Evolutionary conservation across 1,140 invertebrate species (phyloP).

Genomic region (Periplaneta americana): DNA sequence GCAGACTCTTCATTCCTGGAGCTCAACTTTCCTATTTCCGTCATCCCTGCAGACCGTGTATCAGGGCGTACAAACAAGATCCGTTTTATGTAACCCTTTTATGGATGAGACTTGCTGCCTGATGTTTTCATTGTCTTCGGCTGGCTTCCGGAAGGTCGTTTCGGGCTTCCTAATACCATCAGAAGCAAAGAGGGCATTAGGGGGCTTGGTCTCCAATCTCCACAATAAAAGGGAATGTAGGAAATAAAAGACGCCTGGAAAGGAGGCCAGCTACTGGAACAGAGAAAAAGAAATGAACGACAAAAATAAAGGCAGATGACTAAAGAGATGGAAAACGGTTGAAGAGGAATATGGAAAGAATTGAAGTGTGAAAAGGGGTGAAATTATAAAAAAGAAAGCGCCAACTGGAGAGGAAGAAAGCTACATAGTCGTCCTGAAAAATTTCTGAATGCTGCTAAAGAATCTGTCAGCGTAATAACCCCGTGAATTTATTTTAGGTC

Average conservation of each 20-base stretch:
- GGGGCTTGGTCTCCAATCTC: background rate
- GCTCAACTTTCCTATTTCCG: background rate
- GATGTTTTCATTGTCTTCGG: background rate
- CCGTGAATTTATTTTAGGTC: background rate
- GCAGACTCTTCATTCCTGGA: background rate
- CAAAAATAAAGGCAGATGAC: background rate
- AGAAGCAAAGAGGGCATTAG: background rate
- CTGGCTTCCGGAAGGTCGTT: background rate
- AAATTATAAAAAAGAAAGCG: background rate
- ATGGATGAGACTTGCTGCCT: background rate
- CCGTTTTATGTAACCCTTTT: background rate
- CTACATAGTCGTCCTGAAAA: background rate
- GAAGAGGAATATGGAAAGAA: background rate
- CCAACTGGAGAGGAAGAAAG: background rate
- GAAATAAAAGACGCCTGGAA: background rate
- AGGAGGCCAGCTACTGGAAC: too few relatives aligned
- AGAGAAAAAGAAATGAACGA: background rate
- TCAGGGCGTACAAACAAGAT: too few relatives aligned
- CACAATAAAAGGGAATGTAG: background rate
- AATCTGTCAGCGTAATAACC: background rate
- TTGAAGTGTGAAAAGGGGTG: background rate
- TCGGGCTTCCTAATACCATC: background rate
- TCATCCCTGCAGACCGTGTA: background rate
- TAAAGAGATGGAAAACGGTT: background rate
- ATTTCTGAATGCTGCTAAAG: background rate